Percentiles rank a stretch among this genome's conserved stretches.
Conservation (phyloP, 2,113 vertebrate genomes). For the Actinemys pallida region DNA sequence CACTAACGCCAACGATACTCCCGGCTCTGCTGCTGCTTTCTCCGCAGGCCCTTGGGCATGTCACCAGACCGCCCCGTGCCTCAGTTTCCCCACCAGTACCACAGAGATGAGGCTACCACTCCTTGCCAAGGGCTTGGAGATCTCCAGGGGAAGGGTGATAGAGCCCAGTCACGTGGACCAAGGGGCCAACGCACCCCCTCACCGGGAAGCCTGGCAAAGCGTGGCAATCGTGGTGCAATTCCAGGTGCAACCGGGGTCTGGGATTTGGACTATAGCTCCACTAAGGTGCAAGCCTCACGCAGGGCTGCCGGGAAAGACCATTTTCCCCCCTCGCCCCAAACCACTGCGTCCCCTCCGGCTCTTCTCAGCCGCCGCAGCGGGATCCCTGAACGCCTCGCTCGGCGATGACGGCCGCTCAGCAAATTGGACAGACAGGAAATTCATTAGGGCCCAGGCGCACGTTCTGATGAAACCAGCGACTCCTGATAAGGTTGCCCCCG, state of each 20-base stretch:
- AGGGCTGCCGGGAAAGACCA: neutral
- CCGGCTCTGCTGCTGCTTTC: neutral
- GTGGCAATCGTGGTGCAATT: neutral
- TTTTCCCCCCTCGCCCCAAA: neutral
- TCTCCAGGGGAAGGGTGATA: neutral
- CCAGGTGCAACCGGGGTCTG: neutral
- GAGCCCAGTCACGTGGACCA: neutral
- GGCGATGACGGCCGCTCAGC: neutral
- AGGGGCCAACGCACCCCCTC: neutral
- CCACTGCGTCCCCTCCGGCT: neutral
- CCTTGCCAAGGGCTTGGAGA: neutral
- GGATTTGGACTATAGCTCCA: neutral
- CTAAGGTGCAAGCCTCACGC: neutral
- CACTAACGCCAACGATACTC: neutral
- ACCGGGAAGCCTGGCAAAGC: neutral
- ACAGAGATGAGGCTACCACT: no score
- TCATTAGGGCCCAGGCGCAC: neutral
- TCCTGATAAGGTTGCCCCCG: constrained; percentile 56
- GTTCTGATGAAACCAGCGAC: constrained; percentile 15
- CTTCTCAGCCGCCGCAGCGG: rapidly evolving
- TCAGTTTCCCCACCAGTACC: neutral
- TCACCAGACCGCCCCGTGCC: neutral
- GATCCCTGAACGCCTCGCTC: neutral
- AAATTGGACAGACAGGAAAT: constrained; percentile 8
- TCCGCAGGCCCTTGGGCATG: neutral